Evolutionary conservation across 2,797 vertebrate genomes (phyloP).

Genomic region (Odontamblyopus lacepedii): DNA sequence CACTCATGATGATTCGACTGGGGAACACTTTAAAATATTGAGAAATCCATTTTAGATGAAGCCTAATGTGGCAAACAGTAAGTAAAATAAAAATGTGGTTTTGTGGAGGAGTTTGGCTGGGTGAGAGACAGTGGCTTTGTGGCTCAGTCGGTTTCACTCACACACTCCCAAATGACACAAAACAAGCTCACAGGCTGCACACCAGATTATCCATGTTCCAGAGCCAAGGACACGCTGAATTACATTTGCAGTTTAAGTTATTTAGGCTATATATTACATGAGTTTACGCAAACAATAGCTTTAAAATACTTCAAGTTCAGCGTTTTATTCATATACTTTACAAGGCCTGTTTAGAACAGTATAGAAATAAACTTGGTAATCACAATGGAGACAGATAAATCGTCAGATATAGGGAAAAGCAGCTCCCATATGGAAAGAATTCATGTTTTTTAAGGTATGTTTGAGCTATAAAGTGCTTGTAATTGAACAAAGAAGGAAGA

Average conservation of each 20-base stretch:
- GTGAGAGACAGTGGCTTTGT: slow-evolving; percentile 7
- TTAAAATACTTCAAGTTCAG: no score
- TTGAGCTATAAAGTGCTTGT: no score
- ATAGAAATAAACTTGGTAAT: no score
- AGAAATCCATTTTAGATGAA: slow-evolving; percentile 45
- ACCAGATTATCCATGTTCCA: neutral
- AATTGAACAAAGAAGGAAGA: no score
- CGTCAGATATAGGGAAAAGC: no score
- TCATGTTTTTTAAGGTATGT: no score
- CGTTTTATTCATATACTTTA: no score
- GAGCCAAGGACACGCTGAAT: neutral
- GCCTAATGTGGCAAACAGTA: slow-evolving; percentile 25
- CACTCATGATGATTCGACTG: slow-evolving; percentile 26
- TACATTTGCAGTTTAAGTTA: neutral
- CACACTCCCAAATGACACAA: slow-evolving; percentile 25
- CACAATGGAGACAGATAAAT: no score
- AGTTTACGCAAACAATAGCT: no score
- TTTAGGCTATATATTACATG: no score
- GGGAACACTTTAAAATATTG: slow-evolving; percentile 44
- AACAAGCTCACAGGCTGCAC: slow-evolving; percentile 8
- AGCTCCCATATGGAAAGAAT: no score
- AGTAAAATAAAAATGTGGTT: slow-evolving; percentile 19
- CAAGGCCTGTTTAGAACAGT: no score
- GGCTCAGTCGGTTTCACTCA: slow-evolving; percentile 29
- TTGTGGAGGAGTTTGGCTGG: slow-evolving; percentile 1